Percentiles rank a stretch among this genome's conserved stretches.
These are phyloP conservation scores for zebrafish (Danio rerio) DNA, from an alignment of 2,113 vertebrate species.

Conservation along the genomic window DNA sequence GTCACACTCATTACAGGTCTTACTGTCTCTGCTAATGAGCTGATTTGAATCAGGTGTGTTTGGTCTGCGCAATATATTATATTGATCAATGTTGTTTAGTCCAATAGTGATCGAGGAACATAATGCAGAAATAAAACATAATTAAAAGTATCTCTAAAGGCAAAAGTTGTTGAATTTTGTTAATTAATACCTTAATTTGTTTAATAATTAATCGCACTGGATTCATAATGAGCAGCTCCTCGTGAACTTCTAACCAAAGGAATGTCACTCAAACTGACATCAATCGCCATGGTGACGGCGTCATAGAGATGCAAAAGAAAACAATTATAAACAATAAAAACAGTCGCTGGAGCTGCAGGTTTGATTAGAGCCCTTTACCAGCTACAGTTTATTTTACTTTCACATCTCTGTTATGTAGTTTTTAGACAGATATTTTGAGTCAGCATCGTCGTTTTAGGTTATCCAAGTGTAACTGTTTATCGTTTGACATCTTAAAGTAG, in stretches of 20 bases:
- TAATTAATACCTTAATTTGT: not conserved
- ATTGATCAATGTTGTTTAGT: not conserved
- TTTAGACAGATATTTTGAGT: not conserved
- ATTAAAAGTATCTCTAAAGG: not conserved
- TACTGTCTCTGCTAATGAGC: no score
- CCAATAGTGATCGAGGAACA: not conserved
- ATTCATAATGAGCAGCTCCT: not conserved
- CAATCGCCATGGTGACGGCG: slow-evolving; percentile 68
- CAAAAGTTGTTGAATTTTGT: not conserved
- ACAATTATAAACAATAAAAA: slow-evolving; percentile 63
- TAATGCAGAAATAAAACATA: not conserved
- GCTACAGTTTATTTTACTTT: not conserved
- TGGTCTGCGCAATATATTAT: no score
- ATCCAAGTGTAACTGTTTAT: not conserved
- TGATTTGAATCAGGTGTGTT: no score
- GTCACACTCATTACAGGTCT: no score
- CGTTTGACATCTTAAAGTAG: not conserved
- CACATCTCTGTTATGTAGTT: not conserved
- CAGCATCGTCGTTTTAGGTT: not conserved
- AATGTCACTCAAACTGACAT: slow-evolving; percentile 41
- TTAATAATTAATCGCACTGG: slow-evolving; percentile 11
- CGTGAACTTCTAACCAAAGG: slow-evolving; percentile 7
- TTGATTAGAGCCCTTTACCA: slow-evolving; percentile 46
- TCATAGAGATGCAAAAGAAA: slow-evolving; percentile 67
- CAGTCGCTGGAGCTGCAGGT: slow-evolving; percentile 33